Conservation (phyloP, 1,140 invertebrate genomes). For the Cotesia chilonis region DNA sequence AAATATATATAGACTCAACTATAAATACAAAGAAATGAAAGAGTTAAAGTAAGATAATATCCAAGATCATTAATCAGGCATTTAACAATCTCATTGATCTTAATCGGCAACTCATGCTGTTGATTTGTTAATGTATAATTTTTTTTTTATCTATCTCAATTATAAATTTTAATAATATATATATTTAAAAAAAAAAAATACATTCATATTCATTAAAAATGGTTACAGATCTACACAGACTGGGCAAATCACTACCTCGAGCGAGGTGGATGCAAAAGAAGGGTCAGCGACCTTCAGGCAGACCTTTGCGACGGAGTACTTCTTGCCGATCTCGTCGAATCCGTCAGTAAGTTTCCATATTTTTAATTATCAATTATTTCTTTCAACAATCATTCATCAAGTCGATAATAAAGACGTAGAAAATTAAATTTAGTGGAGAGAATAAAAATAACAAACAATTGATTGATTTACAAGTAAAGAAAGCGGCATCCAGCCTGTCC, state of each 20-base stretch:
- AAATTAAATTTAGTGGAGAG: no score
- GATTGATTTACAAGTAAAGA: no score
- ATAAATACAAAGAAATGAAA: no score
- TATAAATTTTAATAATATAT: background rate
- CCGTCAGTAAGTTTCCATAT: slow-evolving; percentile 83
- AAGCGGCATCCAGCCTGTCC: background rate
- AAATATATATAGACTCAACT: no score
- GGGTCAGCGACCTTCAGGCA: slow-evolving; percentile 84
- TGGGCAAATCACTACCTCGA: slow-evolving; percentile 98
- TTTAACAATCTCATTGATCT: slow-evolving; percentile 23
- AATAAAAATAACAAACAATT: no score
- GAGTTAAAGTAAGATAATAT: slow-evolving; percentile 2
- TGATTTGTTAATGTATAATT: slow-evolving; percentile 11
- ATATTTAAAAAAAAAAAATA: background rate
- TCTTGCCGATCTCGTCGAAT: slow-evolving; percentile 91
- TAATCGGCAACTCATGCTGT: slow-evolving; percentile 19
- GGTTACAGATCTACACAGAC: slow-evolving; percentile 91
- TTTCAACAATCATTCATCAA: background rate
- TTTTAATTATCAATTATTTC: slow-evolving; percentile 60
- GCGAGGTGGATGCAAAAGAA: slow-evolving; percentile 83
- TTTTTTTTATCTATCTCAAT: slow-evolving; percentile 1
- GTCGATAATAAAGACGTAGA: no score
- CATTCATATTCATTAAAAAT: slow-evolving; percentile 22
- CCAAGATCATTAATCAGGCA: slow-evolving; percentile 24
- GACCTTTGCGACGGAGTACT: slow-evolving; percentile 92